These are phyloP conservation scores for Lethrus apterus DNA, from an alignment of 1,140 invertebrate genomes.

Conservation along the genomic window DNA sequence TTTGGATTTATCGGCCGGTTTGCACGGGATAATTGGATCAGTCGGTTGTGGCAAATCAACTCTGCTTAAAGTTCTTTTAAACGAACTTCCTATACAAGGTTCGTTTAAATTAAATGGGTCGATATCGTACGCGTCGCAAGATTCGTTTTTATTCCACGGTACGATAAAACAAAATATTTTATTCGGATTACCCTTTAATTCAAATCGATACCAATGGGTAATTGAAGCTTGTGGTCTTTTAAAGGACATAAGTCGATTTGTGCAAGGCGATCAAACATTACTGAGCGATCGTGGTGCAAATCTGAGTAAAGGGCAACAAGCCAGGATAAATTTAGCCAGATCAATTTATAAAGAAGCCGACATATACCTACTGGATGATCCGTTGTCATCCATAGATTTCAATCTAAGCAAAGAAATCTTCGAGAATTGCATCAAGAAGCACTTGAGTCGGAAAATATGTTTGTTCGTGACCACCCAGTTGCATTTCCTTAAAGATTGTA, in stretches of 20 bases:
- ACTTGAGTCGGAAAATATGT: conserved; percentile 58
- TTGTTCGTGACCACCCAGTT: conserved; percentile 67
- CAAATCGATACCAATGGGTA: conserved; percentile 55
- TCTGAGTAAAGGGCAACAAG: conserved; percentile 84
- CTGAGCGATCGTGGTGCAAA: conserved; percentile 78
- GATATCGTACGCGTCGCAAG: conserved; percentile 53
- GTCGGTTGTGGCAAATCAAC: conserved; percentile 75
- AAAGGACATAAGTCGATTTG: conserved; percentile 61
- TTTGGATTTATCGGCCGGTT: conserved; percentile 48
- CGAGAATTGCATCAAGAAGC: conserved; percentile 56
- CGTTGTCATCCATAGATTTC: conserved; percentile 73
- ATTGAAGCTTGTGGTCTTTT: conserved; percentile 53
- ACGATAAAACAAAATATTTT: conserved; percentile 55
- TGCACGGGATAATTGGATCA: conserved; percentile 61
- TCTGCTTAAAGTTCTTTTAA: conserved; percentile 70
- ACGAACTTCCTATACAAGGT: conserved; percentile 61
- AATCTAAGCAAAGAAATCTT: conserved; percentile 59
- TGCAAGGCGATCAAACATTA: conserved; percentile 64
- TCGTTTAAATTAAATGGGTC: conserved; percentile 39
- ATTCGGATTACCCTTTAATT: conserved; percentile 44
- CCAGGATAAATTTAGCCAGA: conserved; percentile 79
- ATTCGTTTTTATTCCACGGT: conserved; percentile 52
- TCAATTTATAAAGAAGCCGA: conserved; percentile 74
- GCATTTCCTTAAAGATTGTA: conserved; percentile 1
- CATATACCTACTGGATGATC: conserved; percentile 80